A percentile compares a stretch with the other conserved stretches of the same genome.
Conservation (phyloP, 2,113 vertebrate genomes). For the Aramus guarauna region DNA sequence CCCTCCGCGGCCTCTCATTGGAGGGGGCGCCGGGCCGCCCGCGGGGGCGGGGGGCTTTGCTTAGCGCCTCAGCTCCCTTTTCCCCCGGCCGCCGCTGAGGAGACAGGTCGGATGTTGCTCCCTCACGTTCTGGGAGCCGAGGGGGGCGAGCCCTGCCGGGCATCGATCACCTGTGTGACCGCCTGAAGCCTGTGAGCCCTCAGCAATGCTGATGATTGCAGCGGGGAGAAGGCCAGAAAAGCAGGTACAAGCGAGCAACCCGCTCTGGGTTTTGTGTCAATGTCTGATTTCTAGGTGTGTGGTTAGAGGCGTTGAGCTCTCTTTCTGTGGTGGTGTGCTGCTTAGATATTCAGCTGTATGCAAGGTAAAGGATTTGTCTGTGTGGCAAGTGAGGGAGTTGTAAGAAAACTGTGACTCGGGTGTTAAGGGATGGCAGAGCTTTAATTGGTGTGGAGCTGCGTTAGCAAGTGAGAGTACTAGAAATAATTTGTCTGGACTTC, state of each 20-base stretch:
- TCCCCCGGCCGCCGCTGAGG: rapidly evolving
- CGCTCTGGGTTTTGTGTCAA: rapidly evolving
- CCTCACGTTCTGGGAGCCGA: not conserved
- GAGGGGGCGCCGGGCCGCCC: not conserved
- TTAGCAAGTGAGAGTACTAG: not conserved
- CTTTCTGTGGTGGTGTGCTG: not conserved
- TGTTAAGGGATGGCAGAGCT: not conserved
- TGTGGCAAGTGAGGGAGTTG: not conserved
- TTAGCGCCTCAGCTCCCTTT: rapidly evolving
- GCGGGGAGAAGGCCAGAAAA: no score
- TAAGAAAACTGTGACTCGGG: no score
- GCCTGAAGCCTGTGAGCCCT: not conserved
- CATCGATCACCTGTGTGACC: rapidly evolving
- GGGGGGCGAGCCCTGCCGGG: rapidly evolving
- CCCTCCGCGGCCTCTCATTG: not conserved
- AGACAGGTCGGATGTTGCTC: rapidly evolving
- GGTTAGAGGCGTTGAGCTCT: not conserved
- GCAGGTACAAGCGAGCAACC: not conserved
- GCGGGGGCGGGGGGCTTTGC: rapidly evolving
- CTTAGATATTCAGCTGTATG: rapidly evolving
- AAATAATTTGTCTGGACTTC: not conserved
- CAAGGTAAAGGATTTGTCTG: not conserved
- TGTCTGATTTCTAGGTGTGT: not conserved
- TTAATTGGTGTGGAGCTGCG: rapidly evolving
- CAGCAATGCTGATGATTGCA: not conserved